Conservation (phyloP, 2,113 vertebrate species). For the Phylloscopus whistleri region DNA sequence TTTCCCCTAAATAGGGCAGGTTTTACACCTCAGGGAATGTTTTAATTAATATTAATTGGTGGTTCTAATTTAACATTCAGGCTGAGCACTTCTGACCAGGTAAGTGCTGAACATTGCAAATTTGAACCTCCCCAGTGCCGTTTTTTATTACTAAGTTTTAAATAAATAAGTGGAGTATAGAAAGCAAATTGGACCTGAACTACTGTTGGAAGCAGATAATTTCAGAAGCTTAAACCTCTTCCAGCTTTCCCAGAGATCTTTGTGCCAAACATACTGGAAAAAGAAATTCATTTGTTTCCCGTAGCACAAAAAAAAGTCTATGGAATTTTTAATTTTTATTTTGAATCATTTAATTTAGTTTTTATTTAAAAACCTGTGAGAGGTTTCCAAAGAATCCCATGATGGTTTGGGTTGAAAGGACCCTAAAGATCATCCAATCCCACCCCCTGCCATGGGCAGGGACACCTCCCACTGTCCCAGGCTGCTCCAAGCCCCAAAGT, state of each 20-base stretch:
- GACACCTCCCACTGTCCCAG: too few relatives aligned
- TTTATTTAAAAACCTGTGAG: background rate
- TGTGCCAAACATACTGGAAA: background rate
- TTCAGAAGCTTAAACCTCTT: background rate
- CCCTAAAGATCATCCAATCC: accelerated
- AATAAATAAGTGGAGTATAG: background rate
- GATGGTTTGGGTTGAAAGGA: background rate
- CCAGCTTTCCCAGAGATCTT: background rate
- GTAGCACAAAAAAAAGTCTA: accelerated
- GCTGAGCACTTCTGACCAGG: background rate
- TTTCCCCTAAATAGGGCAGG: background rate
- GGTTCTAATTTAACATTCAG: background rate
- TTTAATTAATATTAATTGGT: background rate
- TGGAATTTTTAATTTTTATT: background rate
- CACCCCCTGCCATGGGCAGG: too few relatives aligned
- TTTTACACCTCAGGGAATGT: background rate
- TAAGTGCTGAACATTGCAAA: background rate
- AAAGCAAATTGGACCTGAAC: background rate
- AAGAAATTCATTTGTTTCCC: background rate
- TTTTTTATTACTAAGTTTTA: background rate
- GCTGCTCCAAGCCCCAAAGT: too few relatives aligned
- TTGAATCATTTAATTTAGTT: accelerated
- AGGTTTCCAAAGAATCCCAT: background rate
- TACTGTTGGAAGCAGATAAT: background rate
- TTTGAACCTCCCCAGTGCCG: background rate